phyloP scores from a whole-genome alignment of 2,888 invertebrate genomes.

The Xestobium rufovillosum region DNA sequence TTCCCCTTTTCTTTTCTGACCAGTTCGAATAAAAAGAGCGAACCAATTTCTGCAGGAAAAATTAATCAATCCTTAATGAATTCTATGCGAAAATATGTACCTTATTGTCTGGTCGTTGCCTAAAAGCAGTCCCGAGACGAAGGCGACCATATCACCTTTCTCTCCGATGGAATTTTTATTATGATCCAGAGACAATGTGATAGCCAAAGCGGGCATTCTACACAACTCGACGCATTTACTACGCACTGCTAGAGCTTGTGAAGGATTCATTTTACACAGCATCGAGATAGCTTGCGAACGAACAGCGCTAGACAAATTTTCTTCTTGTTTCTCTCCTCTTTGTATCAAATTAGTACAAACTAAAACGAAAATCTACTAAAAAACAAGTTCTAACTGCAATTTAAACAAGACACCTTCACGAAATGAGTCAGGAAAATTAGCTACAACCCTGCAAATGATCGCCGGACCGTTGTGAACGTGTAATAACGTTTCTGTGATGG shows the following conservation, averaged over 20 bases:
- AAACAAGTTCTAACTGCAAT: slow-evolving; percentile 4
- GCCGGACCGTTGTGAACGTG: slow-evolving; percentile 85
- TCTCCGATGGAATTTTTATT: slow-evolving; percentile 27
- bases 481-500: slow-evolving; percentile 77
- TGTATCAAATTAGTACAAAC: slow-evolving; percentile 79
- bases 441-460: slow-evolving; percentile 85
- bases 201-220: slow-evolving; percentile 81
- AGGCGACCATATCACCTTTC: slow-evolving; percentile 42
- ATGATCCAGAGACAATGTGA: slow-evolving; percentile 70
- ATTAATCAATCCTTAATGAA: slow-evolving; percentile 1
- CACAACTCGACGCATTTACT: slow-evolving; percentile 84
- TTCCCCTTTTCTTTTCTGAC: slow-evolving; percentile 78
- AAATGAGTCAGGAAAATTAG: slow-evolving; percentile 90
- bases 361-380: slow-evolving; percentile 40
- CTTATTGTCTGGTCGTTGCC: slow-evolving; percentile 80
- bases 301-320: slow-evolving; percentile 69
- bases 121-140: slow-evolving; percentile 72
- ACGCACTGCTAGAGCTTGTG: slow-evolving; percentile 74
- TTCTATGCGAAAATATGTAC: slow-evolving; percentile 16
- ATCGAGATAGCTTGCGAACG: slow-evolving; percentile 68
- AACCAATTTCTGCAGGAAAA: slow-evolving; percentile 70
- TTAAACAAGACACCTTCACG: slow-evolving; percentile 59
- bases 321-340: slow-evolving; percentile 87
- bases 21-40: slow-evolving; percentile 80
- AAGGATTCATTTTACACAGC: slow-evolving; percentile 84